Conservation (phyloP, 1,140 invertebrate species). For the Cydia pomonella region DNA sequence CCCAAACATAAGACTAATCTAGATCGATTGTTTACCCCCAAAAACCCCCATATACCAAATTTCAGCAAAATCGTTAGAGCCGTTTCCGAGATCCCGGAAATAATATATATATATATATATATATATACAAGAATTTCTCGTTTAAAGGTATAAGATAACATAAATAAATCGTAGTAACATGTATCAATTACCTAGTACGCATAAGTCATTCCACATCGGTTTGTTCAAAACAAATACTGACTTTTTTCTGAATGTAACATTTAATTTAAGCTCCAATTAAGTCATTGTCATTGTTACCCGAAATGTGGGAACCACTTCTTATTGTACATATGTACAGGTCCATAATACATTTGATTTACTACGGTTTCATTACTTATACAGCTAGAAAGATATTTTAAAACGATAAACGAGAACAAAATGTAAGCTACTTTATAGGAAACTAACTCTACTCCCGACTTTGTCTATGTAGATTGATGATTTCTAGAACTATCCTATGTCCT, state of each 20-base stretch:
- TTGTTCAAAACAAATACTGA: background rate
- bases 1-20: no score
- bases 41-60: no score
- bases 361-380: background rate
- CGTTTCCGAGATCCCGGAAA: no score
- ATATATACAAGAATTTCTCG: no score
- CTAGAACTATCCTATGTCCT: no score
- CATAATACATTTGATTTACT: background rate
- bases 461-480: no score
- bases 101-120: no score
- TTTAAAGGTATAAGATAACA: no score
- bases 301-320: background rate
- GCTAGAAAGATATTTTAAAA: background rate
- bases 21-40: no score
- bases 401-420: background rate
- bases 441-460: no score
- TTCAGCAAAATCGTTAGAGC: no score
- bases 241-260: background rate
- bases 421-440: no score
- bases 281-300: background rate
- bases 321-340: background rate
- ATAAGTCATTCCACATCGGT: background rate
- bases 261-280: background rate
- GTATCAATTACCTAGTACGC: background rate
- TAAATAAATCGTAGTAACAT: constrained; percentile 7